These are phyloP conservation scores for Brachionus rotundiformis DNA, from an alignment of 1,140 invertebrate genomes.

Conservation along the genomic window DNA sequence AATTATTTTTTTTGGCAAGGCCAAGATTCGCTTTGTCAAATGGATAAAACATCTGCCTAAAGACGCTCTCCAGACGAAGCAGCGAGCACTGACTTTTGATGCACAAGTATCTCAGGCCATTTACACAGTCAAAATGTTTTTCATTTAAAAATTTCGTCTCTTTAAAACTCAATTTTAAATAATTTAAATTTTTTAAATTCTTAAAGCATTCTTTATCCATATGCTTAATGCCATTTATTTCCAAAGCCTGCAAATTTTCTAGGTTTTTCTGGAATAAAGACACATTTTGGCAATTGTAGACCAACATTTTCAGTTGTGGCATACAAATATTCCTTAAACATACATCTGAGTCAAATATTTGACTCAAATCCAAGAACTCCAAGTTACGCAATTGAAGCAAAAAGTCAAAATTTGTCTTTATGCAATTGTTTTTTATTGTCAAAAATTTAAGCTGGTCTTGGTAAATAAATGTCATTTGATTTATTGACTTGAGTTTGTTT, in stretches of 20 bases:
- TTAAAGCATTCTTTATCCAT: not conserved
- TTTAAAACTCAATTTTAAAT: not conserved
- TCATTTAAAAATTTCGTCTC: not conserved
- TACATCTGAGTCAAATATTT: not conserved
- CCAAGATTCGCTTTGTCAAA: too few relatives aligned
- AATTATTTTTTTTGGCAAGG: too few relatives aligned
- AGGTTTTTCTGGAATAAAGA: not conserved
- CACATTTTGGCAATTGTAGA: not conserved
- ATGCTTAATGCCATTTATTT: not conserved
- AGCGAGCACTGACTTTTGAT: not conserved
- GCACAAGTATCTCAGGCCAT: not conserved
- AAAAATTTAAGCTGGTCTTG: not conserved
- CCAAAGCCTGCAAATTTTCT: not conserved
- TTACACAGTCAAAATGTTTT: not conserved
- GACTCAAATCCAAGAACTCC: not conserved
- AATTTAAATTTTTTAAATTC: not conserved
- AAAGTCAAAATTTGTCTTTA: not conserved
- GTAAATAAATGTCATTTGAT: not conserved
- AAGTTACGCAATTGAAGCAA: not conserved
- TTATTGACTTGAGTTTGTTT: not conserved
- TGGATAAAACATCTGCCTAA: not conserved
- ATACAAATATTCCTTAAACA: not conserved
- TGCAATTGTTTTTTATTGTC: not conserved
- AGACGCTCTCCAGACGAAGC: not conserved
- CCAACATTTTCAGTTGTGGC: not conserved